phyloP scores from a whole-genome alignment of 2,113 vertebrate species.

The Phrynosoma platyrhinos region DNA sequence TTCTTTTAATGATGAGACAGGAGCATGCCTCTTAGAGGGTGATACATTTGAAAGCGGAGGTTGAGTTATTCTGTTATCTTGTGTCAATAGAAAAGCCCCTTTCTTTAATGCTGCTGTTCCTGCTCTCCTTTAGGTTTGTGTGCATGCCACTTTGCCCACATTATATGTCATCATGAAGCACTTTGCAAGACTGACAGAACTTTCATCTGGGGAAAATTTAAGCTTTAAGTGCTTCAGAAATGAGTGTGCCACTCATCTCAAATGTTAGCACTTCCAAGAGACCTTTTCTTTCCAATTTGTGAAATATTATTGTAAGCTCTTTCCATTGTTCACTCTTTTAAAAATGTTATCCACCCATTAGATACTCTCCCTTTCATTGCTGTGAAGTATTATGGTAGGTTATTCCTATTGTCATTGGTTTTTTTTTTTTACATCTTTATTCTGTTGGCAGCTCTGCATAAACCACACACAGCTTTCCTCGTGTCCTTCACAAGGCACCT shows the following conservation, averaged over 20 bases:
- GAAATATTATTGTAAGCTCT: slow-evolving; percentile 68
- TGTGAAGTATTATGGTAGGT: slow-evolving; percentile 62
- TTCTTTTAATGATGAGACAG: not conserved
- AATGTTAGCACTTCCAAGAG: slow-evolving; percentile 39
- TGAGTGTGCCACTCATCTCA: slow-evolving; percentile 57
- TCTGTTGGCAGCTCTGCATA: not conserved
- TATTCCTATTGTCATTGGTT: slow-evolving; percentile 55
- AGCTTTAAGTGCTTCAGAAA: slow-evolving; percentile 73
- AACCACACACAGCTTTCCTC: slow-evolving; percentile 1
- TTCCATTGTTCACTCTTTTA: slow-evolving; percentile 39
- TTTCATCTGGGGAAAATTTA: slow-evolving; percentile 65
- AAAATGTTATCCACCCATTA: slow-evolving; percentile 34
- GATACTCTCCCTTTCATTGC: slow-evolving; percentile 55
- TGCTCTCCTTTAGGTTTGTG: slow-evolving; percentile 3
- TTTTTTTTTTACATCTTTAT: slow-evolving; percentile 42
- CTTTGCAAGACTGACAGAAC: slow-evolving; percentile 58
- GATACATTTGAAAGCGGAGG: not conserved
- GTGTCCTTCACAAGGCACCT: rapidly evolving
- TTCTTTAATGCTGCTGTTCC: not conserved
- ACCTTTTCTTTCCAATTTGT: slow-evolving; percentile 66
- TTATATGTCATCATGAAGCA: slow-evolving; percentile 42
- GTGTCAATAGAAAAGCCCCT: not conserved
- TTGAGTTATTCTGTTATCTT: not conserved
- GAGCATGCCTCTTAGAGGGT: not conserved
- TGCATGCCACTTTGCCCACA: slow-evolving; percentile 52